Conservation (phyloP, 2,113 vertebrate genomes). For the Larimichthys crocea region DNA sequence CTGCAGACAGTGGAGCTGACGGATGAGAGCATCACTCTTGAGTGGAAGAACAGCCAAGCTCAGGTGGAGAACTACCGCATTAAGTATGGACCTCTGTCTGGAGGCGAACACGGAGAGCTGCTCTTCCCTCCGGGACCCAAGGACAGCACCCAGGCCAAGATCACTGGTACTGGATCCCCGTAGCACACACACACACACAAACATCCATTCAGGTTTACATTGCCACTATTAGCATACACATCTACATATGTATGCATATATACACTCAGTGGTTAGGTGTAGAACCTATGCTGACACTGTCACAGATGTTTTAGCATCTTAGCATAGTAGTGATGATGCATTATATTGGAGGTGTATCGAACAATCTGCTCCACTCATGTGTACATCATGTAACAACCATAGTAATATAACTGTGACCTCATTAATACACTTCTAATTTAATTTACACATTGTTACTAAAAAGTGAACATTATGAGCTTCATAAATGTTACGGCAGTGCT, state of each 20-base stretch:
- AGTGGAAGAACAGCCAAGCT: slow-evolving; percentile 94
- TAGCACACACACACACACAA: not conserved
- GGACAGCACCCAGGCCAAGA: slow-evolving; percentile 88
- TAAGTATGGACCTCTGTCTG: slow-evolving; percentile 95
- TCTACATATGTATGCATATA: not conserved
- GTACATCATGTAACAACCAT: too few species aligned
- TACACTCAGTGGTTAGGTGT: too few species aligned
- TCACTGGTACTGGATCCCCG: slow-evolving; percentile 85
- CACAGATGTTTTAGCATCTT: too few species aligned
- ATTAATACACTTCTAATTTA: too few species aligned
- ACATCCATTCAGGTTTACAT: not conserved
- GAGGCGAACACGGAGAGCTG: slow-evolving; percentile 92
- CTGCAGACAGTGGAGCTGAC: slow-evolving; percentile 90
- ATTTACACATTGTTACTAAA: too few species aligned
- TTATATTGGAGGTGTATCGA: too few species aligned
- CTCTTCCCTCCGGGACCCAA: slow-evolving; percentile 87
- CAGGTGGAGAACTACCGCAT: slow-evolving; percentile 89
- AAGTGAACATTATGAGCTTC: too few species aligned
- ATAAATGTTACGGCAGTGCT: too few species aligned
- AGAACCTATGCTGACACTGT: too few species aligned
- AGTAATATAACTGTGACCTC: too few species aligned
- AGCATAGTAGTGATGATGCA: too few species aligned
- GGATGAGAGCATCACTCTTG: slow-evolving; percentile 92
- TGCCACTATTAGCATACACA: not conserved
- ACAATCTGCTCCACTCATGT: too few species aligned